Conservation (phyloP, 35 echinoderm and acorn worm genomes). For the Ophioderma brevispina region DNA sequence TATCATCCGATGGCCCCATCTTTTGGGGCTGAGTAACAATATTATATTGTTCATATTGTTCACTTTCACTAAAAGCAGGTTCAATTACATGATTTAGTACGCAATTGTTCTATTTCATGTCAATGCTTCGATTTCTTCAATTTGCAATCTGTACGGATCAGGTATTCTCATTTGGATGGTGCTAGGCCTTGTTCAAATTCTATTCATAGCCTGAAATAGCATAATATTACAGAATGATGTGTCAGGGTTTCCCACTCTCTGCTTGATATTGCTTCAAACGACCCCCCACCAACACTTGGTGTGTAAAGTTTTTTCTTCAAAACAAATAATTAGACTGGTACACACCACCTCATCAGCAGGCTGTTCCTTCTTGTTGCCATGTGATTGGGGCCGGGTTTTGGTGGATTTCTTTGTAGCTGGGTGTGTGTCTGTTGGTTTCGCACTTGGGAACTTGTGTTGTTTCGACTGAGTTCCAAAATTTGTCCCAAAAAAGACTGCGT, state of each 20-base stretch:
- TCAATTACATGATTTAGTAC: slow-evolving; percentile 43
- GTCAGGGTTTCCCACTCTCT: slow-evolving; percentile 52
- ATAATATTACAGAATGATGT: slow-evolving; percentile 52
- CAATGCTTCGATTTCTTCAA: slow-evolving; percentile 21
- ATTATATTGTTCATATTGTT: slow-evolving; percentile 54
- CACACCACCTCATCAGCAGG: too few relatives aligned
- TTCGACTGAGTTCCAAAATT: too few relatives aligned
- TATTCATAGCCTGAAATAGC: slow-evolving; percentile 53
- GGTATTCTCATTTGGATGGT: slow-evolving; percentile 35
- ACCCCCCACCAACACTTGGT: slow-evolving; percentile 10
- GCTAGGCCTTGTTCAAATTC: slow-evolving; percentile 31
- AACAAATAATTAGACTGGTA: too few relatives aligned
- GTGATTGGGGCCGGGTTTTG: too few relatives aligned
- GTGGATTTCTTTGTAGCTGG: too few relatives aligned
- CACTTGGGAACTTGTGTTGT: too few relatives aligned
- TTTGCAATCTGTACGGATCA: slow-evolving; percentile 47
- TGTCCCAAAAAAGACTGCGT: too few relatives aligned
- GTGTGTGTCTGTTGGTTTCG: too few relatives aligned
- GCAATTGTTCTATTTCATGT: slow-evolving; percentile 39
- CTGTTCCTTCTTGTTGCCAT: too few relatives aligned
- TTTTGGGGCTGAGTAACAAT: slow-evolving; percentile 68
- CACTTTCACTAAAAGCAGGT: slow-evolving; percentile 43
- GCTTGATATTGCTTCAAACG: slow-evolving; percentile 32
- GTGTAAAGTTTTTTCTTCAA: too few relatives aligned
- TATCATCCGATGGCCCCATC: slow-evolving; percentile 64